Percentiles rank a stretch among this genome's conserved stretches.
Conservation (phyloP, 2,797 vertebrate species). For the Sphenopsis melanotis region DNA sequence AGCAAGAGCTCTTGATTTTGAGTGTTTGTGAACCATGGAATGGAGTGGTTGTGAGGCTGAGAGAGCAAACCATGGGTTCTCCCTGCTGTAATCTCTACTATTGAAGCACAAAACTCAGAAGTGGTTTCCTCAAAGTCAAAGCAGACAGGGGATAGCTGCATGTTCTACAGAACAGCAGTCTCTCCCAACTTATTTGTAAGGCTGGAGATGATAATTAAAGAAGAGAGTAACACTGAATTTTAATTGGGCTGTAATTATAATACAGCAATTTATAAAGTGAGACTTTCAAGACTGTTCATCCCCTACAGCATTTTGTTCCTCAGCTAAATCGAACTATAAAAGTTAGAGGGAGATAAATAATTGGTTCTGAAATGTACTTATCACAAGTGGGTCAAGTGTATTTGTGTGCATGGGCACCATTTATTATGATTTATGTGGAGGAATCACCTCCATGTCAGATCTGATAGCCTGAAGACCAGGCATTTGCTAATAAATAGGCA, state of each 20-base stretch:
- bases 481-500: neutral
- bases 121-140: neutral
- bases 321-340: neutral
- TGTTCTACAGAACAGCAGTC: neutral
- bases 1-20: neutral
- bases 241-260: conserved; percentile 57
- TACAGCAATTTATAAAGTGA: neutral
- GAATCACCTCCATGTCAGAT: neutral
- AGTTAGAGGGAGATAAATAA: conserved; percentile 24
- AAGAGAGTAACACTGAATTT: conserved; percentile 46
- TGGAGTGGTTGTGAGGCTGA: neutral
- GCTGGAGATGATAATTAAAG: conserved; percentile 42
- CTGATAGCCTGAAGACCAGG: neutral
- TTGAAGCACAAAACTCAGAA: neutral
- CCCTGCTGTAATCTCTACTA: neutral
- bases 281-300: conserved; percentile 4
- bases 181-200: conserved; percentile 28
- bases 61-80: neutral
- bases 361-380: neutral
- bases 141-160: neutral
- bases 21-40: neutral
- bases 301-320: conserved; percentile 4
- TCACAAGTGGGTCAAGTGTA: neutral
- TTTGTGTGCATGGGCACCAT: neutral
- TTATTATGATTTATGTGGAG: neutral